These are phyloP conservation scores for Novumbra hubbsi DNA, from an alignment of 2,797 vertebrate species.

Conservation along the genomic window DNA sequence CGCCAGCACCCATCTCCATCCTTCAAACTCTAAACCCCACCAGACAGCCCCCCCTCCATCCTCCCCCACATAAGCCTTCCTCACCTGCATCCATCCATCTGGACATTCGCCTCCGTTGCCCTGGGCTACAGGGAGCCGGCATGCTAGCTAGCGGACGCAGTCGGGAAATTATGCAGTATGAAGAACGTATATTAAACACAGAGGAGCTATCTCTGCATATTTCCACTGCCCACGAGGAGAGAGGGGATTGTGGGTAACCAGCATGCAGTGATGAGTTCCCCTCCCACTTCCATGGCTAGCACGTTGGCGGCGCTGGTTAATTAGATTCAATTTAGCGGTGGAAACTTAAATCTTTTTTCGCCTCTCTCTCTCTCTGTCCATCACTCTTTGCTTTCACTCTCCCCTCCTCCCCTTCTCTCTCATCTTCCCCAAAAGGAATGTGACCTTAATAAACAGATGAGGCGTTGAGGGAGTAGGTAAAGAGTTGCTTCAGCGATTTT, in stretches of 20 bases:
- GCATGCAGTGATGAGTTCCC: background rate
- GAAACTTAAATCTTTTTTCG: slow-evolving; percentile 9
- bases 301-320: slow-evolving; percentile 37
- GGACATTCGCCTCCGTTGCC: background rate
- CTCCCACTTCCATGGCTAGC: slow-evolving; percentile 24
- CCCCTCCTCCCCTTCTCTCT: background rate
- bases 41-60: background rate
- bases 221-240: slow-evolving; percentile 19
- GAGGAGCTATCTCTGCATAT: slow-evolving; percentile 26
- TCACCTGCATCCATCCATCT: slow-evolving; percentile 4
- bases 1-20: background rate
- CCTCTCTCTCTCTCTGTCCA: background rate
- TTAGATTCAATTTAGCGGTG: slow-evolving; percentile 42
- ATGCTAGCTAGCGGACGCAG: background rate
- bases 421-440: background rate
- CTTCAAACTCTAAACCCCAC: background rate
- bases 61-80: background rate
- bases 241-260: slow-evolving; percentile 20
- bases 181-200: slow-evolving; percentile 40
- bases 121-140: background rate
- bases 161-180: slow-evolving; percentile 25
- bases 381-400: background rate
- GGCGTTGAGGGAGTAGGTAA: slow-evolving; percentile 22
- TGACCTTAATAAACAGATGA: slow-evolving; percentile 39
- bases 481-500: background rate